A percentile compares a stretch with the other conserved stretches of the same genome.
These are phyloP conservation scores for Chunga burmeisteri DNA, from an alignment of 2,113 vertebrate genomes.

Conservation along the genomic window DNA sequence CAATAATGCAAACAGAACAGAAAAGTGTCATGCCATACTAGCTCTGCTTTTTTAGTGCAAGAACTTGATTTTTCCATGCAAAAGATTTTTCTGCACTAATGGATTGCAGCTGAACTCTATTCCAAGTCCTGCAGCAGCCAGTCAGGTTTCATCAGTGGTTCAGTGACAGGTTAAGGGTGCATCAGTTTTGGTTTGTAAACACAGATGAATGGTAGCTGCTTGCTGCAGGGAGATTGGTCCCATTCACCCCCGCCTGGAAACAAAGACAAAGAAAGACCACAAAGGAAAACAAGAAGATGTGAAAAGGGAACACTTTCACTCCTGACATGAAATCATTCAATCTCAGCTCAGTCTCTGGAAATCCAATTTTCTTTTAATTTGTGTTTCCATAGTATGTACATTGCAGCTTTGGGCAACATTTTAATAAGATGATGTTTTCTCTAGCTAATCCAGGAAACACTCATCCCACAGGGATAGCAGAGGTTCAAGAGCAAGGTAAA, in stretches of 20 bases:
- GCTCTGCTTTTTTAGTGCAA: not conserved
- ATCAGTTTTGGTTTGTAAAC: not conserved
- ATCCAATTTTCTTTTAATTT: conserved; percentile 15
- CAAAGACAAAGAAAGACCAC: not conserved
- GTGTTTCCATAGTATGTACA: not conserved
- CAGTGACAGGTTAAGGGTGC: not conserved
- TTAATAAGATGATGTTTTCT: not conserved
- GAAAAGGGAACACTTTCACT: not conserved
- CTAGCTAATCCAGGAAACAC: not conserved
- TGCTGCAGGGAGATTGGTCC: not conserved
- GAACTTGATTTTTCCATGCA: not conserved
- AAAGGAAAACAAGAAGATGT: not conserved
- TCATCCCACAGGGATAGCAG: not conserved
- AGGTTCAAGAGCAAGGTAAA: not conserved
- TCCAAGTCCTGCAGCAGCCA: not conserved
- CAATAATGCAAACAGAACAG: not conserved
- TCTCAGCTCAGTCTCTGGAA: not conserved
- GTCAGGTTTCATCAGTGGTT: not conserved
- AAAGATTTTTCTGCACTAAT: not conserved
- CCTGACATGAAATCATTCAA: not conserved
- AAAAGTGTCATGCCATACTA: not conserved
- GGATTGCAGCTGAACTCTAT: not conserved
- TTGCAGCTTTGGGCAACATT: not conserved
- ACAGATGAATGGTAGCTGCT: not conserved
- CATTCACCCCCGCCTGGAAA: not conserved